Percentiles rank a stretch among this genome's conserved stretches.
phyloP scores from a whole-genome alignment of 2,797 vertebrate species.

The Cetoscarus ocellatus region DNA sequence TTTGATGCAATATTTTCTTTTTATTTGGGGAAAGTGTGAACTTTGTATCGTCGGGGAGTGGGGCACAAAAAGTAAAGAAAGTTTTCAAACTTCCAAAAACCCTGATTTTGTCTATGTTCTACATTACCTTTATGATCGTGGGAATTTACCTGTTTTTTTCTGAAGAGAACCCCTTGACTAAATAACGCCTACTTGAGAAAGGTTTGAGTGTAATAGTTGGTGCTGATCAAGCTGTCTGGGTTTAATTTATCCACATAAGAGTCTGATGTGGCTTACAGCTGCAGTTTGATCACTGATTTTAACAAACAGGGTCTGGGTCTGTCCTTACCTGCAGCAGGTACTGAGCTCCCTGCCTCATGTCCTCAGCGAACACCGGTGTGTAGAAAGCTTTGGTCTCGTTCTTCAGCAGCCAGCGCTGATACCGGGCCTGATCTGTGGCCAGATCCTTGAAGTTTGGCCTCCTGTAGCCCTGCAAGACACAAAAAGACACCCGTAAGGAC shows the following conservation, averaged over 20 bases:
- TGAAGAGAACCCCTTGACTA: no score
- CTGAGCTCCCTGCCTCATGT: conserved; percentile 93
- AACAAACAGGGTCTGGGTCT: not conserved
- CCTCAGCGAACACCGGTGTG: conserved; percentile 94
- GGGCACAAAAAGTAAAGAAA: no score
- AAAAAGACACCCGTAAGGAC: not conserved
- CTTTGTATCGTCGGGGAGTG: no score
- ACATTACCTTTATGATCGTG: no score
- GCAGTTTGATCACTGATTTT: no score
- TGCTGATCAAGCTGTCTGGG: not conserved
- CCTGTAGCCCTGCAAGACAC: conserved; percentile 87
- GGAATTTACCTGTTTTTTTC: no score
- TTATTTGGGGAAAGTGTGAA: no score
- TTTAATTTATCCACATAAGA: not conserved
- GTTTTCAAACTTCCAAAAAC: no score
- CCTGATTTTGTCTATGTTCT: no score
- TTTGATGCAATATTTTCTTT: no score
- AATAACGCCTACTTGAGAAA: no score
- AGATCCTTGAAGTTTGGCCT: conserved; percentile 96
- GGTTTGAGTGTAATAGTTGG: no score
- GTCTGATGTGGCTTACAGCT: not conserved
- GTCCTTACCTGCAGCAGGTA: conserved; percentile 93
- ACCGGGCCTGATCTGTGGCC: conserved; percentile 89
- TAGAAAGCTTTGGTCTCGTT: conserved; percentile 97
- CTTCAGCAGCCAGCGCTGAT: conserved; percentile 96